Percentiles rank a stretch among this genome's conserved stretches.
These are phyloP conservation scores for Ctenoplectra terminalis DNA, from an alignment of 1,140 invertebrate genomes.

Conservation along the genomic window DNA sequence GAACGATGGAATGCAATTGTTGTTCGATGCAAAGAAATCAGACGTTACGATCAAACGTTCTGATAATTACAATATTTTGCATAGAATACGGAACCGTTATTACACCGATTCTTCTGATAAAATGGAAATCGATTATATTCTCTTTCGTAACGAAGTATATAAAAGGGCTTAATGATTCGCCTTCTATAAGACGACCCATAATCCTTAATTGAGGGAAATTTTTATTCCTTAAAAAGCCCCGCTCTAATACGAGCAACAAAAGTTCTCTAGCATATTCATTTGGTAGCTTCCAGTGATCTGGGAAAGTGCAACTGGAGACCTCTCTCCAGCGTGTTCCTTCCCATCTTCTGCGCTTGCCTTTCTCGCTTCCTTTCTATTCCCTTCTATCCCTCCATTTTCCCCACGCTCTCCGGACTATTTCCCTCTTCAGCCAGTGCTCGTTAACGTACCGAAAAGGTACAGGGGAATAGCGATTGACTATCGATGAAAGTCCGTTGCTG, in stretches of 20 bases:
- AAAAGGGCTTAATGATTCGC: conserved; percentile 15
- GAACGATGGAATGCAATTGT: not conserved
- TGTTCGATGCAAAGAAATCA: not conserved
- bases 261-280: conserved; percentile 55
- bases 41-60: not conserved
- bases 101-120: not conserved
- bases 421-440: conserved; percentile 9
- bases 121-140: conserved; percentile 3
- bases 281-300: conserved; percentile 44
- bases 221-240: conserved; percentile 39
- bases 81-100: not conserved
- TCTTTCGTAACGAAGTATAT: not conserved
- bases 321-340: not conserved
- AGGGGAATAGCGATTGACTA: conserved; percentile 63
- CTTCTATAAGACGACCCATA: conserved; percentile 13
- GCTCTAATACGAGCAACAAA: conserved; percentile 29
- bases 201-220: conserved; percentile 38
- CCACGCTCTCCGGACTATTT: not conserved
- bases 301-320: conserved; percentile 61
- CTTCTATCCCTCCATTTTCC: conserved; percentile 28
- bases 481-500: conserved; percentile 45
- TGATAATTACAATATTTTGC: not conserved
- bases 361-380: conserved; percentile 9
- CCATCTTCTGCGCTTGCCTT: conserved; percentile 22
- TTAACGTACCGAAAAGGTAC: conserved; percentile 46